These are phyloP conservation scores for Pungitius pungitius DNA, from an alignment of 2,113 vertebrate species.

Conservation along the genomic window DNA sequence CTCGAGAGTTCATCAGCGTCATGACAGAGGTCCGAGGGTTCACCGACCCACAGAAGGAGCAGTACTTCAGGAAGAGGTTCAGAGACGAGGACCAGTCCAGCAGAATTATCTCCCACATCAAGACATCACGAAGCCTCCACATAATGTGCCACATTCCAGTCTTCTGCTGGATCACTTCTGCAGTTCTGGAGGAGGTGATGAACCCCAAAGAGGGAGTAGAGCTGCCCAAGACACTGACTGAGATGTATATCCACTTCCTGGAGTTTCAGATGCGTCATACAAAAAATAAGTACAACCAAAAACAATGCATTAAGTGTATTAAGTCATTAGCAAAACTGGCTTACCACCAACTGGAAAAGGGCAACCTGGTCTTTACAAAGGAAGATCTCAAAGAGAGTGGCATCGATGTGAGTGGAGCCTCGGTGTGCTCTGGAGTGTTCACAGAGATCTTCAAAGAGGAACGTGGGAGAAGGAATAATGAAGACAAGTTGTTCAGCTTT, in stretches of 20 bases:
- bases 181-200: constrained; percentile 1
- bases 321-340: constrained; percentile 35
- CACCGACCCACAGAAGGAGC: neutral
- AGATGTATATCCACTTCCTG: constrained; percentile 1
- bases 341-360: constrained; percentile 32
- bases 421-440: constrained; percentile 27
- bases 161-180: constrained; percentile 14
- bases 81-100: neutral
- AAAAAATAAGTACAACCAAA: neutral
- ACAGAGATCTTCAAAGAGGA: constrained; percentile 44
- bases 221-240: constrained; percentile 34
- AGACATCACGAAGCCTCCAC: constrained; percentile 1
- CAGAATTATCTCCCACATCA: neutral
- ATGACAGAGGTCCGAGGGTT: neutral
- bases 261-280: neutral
- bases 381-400: neutral
- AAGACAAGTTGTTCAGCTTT: constrained; percentile 11
- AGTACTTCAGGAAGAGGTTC: neutral
- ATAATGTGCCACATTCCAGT: constrained; percentile 9
- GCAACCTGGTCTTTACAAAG: constrained; percentile 41
- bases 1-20: neutral
- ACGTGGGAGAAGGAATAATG: neutral
- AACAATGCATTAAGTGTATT: neutral
- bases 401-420: constrained; percentile 14
- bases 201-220: neutral